Conservation (phyloP, 2,888 invertebrate species). For the Ormyrus pomaceus region DNA sequence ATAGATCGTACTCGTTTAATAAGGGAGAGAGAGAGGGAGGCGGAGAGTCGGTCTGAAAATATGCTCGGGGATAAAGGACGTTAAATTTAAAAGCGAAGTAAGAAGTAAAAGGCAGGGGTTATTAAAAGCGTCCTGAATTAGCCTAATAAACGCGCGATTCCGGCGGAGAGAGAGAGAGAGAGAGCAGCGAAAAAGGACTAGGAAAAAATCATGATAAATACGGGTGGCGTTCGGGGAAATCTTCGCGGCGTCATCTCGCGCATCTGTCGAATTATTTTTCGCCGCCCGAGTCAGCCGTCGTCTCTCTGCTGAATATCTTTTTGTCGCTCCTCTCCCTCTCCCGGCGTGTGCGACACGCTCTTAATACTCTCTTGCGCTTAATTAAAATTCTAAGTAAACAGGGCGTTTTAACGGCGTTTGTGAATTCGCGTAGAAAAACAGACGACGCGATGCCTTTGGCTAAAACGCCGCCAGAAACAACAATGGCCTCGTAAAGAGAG, state of each 20-base stretch:
- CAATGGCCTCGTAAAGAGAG: too few relatives aligned
- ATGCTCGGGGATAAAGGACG: neutral
- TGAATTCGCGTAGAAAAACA: too few relatives aligned
- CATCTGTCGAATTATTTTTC: slow-evolving; percentile 53
- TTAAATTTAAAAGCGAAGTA: neutral
- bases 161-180: neutral
- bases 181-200: neutral
- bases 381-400: too few relatives aligned
- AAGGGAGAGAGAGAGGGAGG: too few relatives aligned
- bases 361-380: too few relatives aligned
- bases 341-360: too few relatives aligned
- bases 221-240: slow-evolving; percentile 34
- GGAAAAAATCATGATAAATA: slow-evolving; percentile 23
- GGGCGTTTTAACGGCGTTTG: too few relatives aligned
- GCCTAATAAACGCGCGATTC: slow-evolving; percentile 15
- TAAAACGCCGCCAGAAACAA: too few relatives aligned
- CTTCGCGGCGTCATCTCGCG: slow-evolving; percentile 21
- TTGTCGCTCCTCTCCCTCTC: neutral
- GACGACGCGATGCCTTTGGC: too few relatives aligned
- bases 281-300: slow-evolving; percentile 9
- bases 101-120: neutral
- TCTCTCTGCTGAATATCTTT: slow-evolving; percentile 6
- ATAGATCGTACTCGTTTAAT: too few relatives aligned
- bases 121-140: neutral
- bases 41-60: neutral